A percentile compares a stretch with the other conserved stretches of the same genome.
Conservation (phyloP, 2,797 vertebrate genomes). For the Galagoides demidoff region DNA sequence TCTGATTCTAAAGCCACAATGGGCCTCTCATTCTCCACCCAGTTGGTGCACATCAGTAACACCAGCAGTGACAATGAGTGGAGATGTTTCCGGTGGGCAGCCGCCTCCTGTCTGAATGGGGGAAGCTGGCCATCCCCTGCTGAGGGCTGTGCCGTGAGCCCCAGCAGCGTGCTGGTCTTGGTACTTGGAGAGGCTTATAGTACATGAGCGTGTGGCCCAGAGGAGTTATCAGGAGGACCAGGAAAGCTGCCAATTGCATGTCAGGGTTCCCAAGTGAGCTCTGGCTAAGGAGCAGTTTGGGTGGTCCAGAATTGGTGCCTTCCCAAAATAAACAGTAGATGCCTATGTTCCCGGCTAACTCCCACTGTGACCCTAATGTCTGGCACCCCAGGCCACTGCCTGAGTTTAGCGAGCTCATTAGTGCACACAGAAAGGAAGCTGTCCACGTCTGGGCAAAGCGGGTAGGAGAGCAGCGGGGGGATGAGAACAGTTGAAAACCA, state of each 20-base stretch:
- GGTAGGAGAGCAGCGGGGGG: not conserved
- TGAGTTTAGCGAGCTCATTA: conserved; percentile 47
- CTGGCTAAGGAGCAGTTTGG: conserved; percentile 47
- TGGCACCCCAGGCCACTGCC: not conserved
- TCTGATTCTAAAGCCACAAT: not conserved
- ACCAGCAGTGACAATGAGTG: not conserved
- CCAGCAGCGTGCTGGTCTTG: not conserved
- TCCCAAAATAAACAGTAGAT: conserved; percentile 66
- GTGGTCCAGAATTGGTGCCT: conserved; percentile 72
- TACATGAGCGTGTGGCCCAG: conserved; percentile 40
- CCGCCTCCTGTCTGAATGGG: not conserved
- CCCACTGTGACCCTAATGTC: not conserved
- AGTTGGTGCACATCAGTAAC: not conserved
- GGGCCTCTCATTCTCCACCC: not conserved
- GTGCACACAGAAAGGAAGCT: conserved; percentile 4
- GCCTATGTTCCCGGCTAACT: not conserved
- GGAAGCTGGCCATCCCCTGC: not conserved
- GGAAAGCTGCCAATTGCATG: conserved; percentile 64
- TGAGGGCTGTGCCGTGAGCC: not conserved
- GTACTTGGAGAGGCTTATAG: not conserved
- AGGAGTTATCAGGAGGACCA: conserved; percentile 53
- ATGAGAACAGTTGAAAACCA: conserved; percentile 15
- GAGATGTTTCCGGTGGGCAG: not conserved
- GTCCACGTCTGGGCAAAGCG: not conserved
- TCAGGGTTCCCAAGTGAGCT: conserved; percentile 45